Evolutionary conservation across 2,888 invertebrate genomes (phyloP), one percentile per base, ranked within the genome.

Genomic region (Sphaerophoria rueppellii): DNA sequence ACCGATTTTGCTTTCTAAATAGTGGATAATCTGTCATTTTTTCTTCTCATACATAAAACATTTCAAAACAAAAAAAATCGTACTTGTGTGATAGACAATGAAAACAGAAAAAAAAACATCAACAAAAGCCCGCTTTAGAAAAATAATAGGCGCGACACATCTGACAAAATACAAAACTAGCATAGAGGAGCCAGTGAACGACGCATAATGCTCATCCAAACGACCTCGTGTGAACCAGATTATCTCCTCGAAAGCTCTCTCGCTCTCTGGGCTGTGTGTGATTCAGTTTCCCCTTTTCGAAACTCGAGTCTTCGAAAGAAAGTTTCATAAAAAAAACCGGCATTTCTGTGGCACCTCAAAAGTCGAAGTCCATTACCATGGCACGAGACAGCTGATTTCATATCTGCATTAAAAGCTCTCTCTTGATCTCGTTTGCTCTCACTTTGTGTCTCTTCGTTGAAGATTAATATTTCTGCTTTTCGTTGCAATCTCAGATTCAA

Each of bases 1-100:
- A 24, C 24, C 24, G 71, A 83, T 75, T 83, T 83, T 83, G 79
- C 83, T 83, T 83, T 83, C 83, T 83, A 83, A 60, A 82, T 74
- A 71, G 79, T 63, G 43, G 34, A 75, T 83, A 83, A 85, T 85
- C 81, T 81, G 81, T 85, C 85, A 85, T 52, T 65, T 52, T 46
- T 65, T 52, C 50, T 52, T 52, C 52, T 65, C 65, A 65, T 76
- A 76, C 80, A 76, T 80, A 73, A 81, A 83, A 83, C 80, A 83
- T 79, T 74, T 60, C 48, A 55, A 67, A 12, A 40, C 24, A 65
- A 65, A 14, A 50, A 50, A 14, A 52, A 65, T 11, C 35, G 24
- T 12, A 55, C 14, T 12, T 12, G 11, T 52, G 63, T 81, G 81
- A 85, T 85, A 73, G 85, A 85, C 85, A 81, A 50, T 54, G 46